phyloP scores from a whole-genome alignment of 2,113 vertebrate genomes.

The Hyaena hyaena region DNA sequence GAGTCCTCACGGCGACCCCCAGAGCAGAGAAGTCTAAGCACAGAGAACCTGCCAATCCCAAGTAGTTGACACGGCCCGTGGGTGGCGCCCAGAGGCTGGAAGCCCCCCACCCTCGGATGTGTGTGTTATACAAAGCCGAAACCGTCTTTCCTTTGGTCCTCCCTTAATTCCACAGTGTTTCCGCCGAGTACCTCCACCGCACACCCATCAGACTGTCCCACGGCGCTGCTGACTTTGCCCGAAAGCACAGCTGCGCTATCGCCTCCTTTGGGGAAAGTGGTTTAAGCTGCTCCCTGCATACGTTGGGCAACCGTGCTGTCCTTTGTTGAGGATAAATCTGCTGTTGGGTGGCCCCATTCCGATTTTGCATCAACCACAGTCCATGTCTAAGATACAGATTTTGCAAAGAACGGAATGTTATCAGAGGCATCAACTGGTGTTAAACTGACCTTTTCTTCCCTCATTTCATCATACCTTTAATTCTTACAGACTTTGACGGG shows the following conservation, averaged over 20 bases:
- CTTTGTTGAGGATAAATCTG: not conserved
- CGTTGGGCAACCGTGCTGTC: not conserved
- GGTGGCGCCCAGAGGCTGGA: not conserved
- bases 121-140: not conserved
- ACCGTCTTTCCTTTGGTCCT: not conserved
- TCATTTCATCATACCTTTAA: not conserved
- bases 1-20: not conserved
- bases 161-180: too few relatives aligned
- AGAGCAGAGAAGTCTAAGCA: not conserved
- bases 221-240: not conserved
- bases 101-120: not conserved
- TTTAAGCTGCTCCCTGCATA: not conserved
- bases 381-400: not conserved
- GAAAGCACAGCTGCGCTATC: not conserved
- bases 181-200: not conserved
- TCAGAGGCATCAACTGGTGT: not conserved
- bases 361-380: not conserved
- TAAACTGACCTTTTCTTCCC: not conserved
- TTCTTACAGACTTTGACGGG: not conserved
- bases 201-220: not conserved
- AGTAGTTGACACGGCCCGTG: rapidly evolving
- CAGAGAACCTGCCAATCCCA: not conserved
- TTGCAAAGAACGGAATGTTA: not conserved
- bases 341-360: not conserved
- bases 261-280: not conserved